phyloP scores from a whole-genome alignment of 2,888 invertebrate genomes.

The Acrobasis consociella region DNA sequence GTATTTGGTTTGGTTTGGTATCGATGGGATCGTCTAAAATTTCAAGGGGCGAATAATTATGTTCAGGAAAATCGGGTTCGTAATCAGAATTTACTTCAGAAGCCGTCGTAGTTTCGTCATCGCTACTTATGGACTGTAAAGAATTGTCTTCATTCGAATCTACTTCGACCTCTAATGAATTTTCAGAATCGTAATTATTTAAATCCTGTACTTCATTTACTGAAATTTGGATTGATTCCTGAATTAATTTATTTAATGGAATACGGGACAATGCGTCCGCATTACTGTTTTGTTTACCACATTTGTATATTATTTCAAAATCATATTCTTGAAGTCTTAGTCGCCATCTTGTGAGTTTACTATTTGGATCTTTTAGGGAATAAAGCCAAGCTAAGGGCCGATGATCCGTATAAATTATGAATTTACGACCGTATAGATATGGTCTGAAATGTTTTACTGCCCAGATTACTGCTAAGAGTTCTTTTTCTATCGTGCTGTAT shows the following conservation, averaged over 20 bases:
- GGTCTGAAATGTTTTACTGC: constrained; percentile 12
- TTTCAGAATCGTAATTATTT: background rate
- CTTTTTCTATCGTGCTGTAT: background rate
- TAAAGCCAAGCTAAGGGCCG: background rate
- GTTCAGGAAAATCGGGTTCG: background rate
- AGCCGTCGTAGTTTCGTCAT: background rate
- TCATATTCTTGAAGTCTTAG: constrained; percentile 32
- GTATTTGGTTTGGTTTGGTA: constrained; percentile 41
- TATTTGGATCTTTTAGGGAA: too few species aligned
- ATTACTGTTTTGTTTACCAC: constrained; percentile 41
- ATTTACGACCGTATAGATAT: background rate
- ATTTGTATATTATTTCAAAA: constrained; percentile 37
- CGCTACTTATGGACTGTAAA: too few species aligned
- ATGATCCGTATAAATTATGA: background rate
- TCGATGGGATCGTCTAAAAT: constrained; percentile 42
- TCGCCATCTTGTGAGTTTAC: too few species aligned
- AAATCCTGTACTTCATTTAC: background rate
- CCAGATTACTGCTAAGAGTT: constrained; percentile 27
- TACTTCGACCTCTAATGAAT: background rate
- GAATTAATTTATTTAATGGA: constrained; percentile 28
- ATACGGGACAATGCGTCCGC: constrained; percentile 37
- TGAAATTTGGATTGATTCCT: background rate
- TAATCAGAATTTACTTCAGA: background rate
- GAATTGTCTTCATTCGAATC: too few species aligned
- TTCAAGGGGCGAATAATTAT: constrained; percentile 31